A percentile compares a stretch with the other conserved stretches of the same genome.
phyloP scores from a whole-genome alignment of 2,888 invertebrate genomes.

The Villa cingulata region DNA sequence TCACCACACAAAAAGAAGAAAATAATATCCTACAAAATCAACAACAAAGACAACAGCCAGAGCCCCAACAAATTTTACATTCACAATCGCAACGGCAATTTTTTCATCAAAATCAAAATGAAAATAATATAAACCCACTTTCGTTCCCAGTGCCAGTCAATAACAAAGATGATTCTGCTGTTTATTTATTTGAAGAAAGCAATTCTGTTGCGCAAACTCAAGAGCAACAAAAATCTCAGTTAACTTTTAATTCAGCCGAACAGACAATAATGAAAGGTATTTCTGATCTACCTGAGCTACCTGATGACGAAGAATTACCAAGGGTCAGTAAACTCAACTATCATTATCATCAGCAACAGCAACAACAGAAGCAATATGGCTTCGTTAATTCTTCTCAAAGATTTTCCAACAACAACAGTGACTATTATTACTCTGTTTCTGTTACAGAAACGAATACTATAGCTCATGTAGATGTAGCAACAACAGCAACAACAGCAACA shows the following conservation, averaged over 20 bases:
- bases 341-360: neutral
- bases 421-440: too few species aligned
- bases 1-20: too few species aligned
- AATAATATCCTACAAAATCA: neutral
- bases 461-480: too few species aligned
- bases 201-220: neutral
- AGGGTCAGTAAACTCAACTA: conserved; percentile 14
- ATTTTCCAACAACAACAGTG: too few species aligned
- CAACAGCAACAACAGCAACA: too few species aligned
- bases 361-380: neutral
- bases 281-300: conserved; percentile 11
- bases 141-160: too few species aligned
- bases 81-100: neutral
- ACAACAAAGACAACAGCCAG: neutral
- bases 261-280: neutral
- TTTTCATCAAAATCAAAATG: neutral
- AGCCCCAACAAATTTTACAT: neutral
- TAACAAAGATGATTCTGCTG: conserved; percentile 13
- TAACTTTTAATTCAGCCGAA: neutral
- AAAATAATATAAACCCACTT: too few species aligned
- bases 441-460: too few species aligned
- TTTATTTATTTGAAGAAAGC: neutral
- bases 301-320: neutral
- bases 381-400: too few species aligned
- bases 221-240: neutral